Base-by-base conservation (phyloP, 35 echinoderm and acorn worm species). In the Nesometra sesokonis region DNA sequence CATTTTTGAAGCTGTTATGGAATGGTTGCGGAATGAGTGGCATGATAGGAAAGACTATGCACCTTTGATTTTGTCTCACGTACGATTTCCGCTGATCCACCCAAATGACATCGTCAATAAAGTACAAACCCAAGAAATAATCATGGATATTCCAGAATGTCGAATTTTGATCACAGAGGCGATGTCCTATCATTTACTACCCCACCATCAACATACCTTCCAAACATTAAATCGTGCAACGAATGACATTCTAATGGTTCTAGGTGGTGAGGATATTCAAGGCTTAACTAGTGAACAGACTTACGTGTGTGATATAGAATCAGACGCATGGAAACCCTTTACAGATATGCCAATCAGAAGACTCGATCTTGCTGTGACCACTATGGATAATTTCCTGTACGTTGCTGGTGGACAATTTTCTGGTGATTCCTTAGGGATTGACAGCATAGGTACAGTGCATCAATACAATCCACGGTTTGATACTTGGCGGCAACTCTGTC, bases 371-470 rank as follows among this genome's bases (percentile, higher is more conserved):
- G 84, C 89, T 23, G 86, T 82, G 8, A 57, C 82, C 29, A 67
- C 85, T 11, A 17, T 92, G 33, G 84, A 91, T 38, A 90, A 88
- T 35, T 81, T 89, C 32, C 31, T 99, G 30, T 99, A 92, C 82
- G 84, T 99, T 30, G 96, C 87, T 47, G 96, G 96, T 31, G 96
- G 96, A 21, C 92, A 99, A 77, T 88, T 88, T 29, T 92, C 90
- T 77, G 83, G 78, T n/a, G 82, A 93, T 82, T 83, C 84, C 13
- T 89, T 87, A 57, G 88, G 88, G 0, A 83, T 88, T 35, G 88
- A 99, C 86, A 99, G 96, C 57, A 93, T 91, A 29, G 89, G 87
- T n/a, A 87, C 92, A 19, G 82, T 93, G 47, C 91, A 91, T 38
- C 80, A 52, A 11, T 99, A 86, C 32, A 77, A 90, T 80, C 84